phyloP scores from a whole-genome alignment of 2,888 invertebrate genomes.

The Mythimna albipuncta region DNA sequence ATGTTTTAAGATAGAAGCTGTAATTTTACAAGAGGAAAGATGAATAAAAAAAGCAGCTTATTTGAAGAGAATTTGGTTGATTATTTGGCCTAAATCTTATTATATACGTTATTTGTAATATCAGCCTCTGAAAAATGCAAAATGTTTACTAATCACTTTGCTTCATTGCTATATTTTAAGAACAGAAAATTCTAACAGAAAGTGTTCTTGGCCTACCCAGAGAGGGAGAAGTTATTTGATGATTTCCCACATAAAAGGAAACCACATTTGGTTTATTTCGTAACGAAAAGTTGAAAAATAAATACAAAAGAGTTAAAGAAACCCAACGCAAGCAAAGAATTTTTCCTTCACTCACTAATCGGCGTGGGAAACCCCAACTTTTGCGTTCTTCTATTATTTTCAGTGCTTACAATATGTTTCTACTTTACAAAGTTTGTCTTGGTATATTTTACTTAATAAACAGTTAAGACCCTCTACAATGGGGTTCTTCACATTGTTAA shows the following conservation, averaged over 20 bases:
- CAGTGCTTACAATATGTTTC: slow-evolving; percentile 1
- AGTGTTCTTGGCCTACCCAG: too few species aligned
- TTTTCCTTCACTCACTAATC: slow-evolving; percentile 14
- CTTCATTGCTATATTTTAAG: neutral
- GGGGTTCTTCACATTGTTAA: slow-evolving; percentile 5
- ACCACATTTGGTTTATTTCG: neutral
- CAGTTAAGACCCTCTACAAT: slow-evolving; percentile 19
- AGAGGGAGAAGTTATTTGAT: too few species aligned
- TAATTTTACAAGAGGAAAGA: too few species aligned
- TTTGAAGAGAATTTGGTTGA: too few species aligned
- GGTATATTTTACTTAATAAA: slow-evolving; percentile 14
- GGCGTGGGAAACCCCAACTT: slow-evolving; percentile 17
- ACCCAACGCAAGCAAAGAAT: neutral
- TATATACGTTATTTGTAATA: too few species aligned
- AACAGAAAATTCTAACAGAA: too few species aligned
- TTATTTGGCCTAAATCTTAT: too few species aligned
- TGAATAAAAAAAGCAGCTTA: too few species aligned
- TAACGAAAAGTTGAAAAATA: neutral
- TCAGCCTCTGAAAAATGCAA: too few species aligned
- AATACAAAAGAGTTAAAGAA: neutral
- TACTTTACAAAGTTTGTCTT: slow-evolving; percentile 6
- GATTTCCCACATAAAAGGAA: too few species aligned
- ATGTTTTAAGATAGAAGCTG: too few species aligned
- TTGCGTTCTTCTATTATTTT: neutral
- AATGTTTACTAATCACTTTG: too few species aligned